Percentiles rank a stretch among this genome's conserved stretches.
phyloP scores from a whole-genome alignment of 2,113 vertebrate genomes.

The Plotosus lineatus region DNA sequence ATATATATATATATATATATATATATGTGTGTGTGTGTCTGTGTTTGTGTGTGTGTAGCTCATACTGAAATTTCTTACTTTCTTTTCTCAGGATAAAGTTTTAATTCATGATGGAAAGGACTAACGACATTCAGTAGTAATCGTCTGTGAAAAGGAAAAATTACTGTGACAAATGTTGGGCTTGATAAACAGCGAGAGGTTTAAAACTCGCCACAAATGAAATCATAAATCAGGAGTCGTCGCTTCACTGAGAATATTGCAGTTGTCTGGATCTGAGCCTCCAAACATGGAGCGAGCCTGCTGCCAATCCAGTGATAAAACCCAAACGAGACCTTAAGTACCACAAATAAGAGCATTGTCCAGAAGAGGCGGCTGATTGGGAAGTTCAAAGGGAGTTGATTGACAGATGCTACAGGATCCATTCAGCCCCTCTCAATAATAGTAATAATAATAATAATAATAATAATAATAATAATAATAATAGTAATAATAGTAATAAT shows the following conservation, averaged over 20 bases:
- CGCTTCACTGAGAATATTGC: background rate
- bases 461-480: constrained; percentile 3
- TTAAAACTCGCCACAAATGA: background rate
- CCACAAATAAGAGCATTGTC: background rate
- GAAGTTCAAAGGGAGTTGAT: constrained; percentile 27
- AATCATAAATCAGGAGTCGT: background rate
- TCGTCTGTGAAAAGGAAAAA: background rate
- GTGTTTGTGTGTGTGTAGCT: too few species aligned
- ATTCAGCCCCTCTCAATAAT: constrained; percentile 20
- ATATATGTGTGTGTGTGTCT: too few species aligned
- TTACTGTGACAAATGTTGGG: background rate
- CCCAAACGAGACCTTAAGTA: constrained; percentile 18
- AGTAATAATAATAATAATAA: constrained; percentile 7
- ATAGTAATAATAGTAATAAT: background rate
- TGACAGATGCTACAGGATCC: constrained; percentile 31
- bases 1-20: too few species aligned
- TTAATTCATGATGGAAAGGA: too few species aligned
- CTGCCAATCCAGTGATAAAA: background rate
- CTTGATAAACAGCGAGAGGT: background rate
- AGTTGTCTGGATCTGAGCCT: background rate
- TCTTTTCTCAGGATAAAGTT: background rate
- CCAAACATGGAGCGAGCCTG: background rate
- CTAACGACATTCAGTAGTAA: background rate
- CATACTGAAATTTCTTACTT: background rate
- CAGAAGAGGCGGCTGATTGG: constrained; percentile 31